Base-by-base conservation (phyloP, 1,140 invertebrate species). In the Agrypnia vestita region DNA sequence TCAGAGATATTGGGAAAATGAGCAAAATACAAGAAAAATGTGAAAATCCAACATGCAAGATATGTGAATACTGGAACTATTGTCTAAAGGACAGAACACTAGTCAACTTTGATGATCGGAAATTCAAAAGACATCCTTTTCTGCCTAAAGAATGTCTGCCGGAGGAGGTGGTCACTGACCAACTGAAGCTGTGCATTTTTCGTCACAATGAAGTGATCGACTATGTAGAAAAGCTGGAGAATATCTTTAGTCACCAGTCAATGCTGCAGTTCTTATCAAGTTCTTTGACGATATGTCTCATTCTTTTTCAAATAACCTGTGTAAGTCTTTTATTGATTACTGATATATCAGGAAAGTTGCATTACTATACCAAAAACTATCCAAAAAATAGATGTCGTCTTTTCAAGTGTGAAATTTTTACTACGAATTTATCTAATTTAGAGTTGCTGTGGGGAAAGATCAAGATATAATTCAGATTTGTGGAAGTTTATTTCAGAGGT, bases 281-380 rank as follows among this genome's bases (percentile, higher is more conserved):
- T 35, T 64, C 76, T 35, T 25, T 78, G 1, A 73, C 49, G 21
- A 73, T 78, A 17, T 78, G 76, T 55, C 19, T 78, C 19, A 67
- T 78, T 13, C 7, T 69, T n/a, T 78, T 78, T 69, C 76, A 78
- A 25, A 78, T 78, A 25, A 67, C 19, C 21, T 43, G 47, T 6
- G 76, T 78, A 51, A 78, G 76, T 67, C 25, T 78, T 51, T 43
- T 64, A 13, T n/a, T 13, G 17, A 3, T 17, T 59, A 19, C 21
- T 59, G 21, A 55, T 15, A 55, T 15, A n/a, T 7, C 19, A 55
- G 1, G 7, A 15, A 1, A 13, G 13, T 53, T 53, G 3, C 4
- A 53, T n/a, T 53, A 0, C n/a, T n/a, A n/a, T n/a, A n/a, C n/a
- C n/a, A n/a, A n/a, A n/a, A n/a, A n/a, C n/a, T n/a, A n/a, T n/a